A percentile compares a stretch with the other conserved stretches of the same genome.
Evolutionary conservation across 2,113 vertebrate species (phyloP).

Genomic region (Lycaon pictus): DNA sequence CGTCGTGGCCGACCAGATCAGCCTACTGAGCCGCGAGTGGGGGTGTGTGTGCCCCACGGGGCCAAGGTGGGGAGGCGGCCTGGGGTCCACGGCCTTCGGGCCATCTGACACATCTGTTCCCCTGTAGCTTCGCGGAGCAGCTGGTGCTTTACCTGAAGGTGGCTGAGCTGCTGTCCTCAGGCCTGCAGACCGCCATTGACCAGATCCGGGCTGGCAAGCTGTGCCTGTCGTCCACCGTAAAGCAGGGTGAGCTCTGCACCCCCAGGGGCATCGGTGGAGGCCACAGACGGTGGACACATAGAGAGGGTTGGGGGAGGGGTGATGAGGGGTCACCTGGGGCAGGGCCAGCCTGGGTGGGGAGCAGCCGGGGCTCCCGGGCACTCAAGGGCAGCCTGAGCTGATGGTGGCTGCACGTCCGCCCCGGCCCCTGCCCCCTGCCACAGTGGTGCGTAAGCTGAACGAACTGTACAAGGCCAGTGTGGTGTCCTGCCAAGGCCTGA

Average conservation of each 20-base stretch:
- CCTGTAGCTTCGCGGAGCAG: conserved; percentile 94
- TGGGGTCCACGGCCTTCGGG: fast-evolving
- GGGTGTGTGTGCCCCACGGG: conserved; percentile 86
- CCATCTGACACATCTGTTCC: background rate
- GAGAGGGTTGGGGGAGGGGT: fast-evolving
- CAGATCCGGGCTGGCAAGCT: conserved; percentile 93
- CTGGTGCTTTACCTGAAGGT: conserved; percentile 96
- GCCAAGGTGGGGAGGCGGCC: fast-evolving
- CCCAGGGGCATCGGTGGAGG: fast-evolving
- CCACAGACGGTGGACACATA: fast-evolving
- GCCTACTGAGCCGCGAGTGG: conserved; percentile 96
- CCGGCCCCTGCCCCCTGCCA: background rate
- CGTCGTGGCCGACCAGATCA: conserved; percentile 96
- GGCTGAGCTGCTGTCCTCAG: conserved; percentile 94
- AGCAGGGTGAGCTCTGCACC: conserved; percentile 90
- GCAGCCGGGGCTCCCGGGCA: background rate
- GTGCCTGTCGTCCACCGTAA: conserved; percentile 94
- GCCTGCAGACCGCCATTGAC: conserved; percentile 93
- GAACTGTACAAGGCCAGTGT: conserved; percentile 96
- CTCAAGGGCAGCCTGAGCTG: background rate
- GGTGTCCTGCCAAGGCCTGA: conserved; percentile 94
- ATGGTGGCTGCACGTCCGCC: fast-evolving
- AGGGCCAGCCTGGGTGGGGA: background rate
- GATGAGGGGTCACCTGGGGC: background rate
- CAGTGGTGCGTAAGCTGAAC: conserved; percentile 95